Percentiles rank a stretch among this genome's conserved stretches.
Evolutionary conservation across 2,888 invertebrate genomes (phyloP).

Genomic region (Lasioglossum lativentre): DNA sequence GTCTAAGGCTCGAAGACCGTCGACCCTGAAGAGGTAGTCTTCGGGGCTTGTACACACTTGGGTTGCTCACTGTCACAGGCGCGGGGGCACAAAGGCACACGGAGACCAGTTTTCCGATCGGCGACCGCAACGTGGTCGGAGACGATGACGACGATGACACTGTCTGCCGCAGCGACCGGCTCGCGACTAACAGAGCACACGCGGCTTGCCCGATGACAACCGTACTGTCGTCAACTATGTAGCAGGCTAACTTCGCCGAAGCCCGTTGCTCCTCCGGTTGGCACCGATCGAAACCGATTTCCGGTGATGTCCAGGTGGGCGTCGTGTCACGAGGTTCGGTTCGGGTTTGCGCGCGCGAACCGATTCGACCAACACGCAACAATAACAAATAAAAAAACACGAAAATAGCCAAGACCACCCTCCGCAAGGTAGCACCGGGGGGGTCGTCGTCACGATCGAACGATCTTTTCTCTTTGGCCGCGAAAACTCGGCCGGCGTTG

Average conservation of each 20-base stretch:
- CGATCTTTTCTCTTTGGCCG: background rate
- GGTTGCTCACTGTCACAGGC: conserved; percentile 67
- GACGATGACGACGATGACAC: conserved; percentile 20
- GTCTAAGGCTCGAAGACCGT: conserved; percentile 40
- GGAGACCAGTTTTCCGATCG: conserved; percentile 54
- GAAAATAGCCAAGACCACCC: background rate
- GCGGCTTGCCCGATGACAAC: conserved; percentile 31
- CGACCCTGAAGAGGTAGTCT: conserved; percentile 48
- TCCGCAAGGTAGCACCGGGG: background rate
- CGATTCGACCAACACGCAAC: background rate
- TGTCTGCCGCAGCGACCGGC: conserved; percentile 19
- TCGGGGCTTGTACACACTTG: conserved; percentile 56
- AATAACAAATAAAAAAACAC: background rate
- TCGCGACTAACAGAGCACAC: conserved; percentile 17
- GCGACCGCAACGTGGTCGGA: conserved; percentile 45
- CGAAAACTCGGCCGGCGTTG: conserved; percentile 68
- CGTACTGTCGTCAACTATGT: conserved; percentile 35
- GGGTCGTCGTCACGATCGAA: background rate
- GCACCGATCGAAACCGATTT: background rate
- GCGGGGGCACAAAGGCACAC: conserved; percentile 35
- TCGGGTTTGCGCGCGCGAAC: background rate
- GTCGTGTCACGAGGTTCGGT: background rate
- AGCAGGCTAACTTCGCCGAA: background rate
- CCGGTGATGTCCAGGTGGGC: conserved; percentile 1
- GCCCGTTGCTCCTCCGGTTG: conserved; percentile 2